These are phyloP conservation scores for Drosophila atroscutellata DNA, from an alignment of 2,888 invertebrate species.

Conservation along the genomic window DNA sequence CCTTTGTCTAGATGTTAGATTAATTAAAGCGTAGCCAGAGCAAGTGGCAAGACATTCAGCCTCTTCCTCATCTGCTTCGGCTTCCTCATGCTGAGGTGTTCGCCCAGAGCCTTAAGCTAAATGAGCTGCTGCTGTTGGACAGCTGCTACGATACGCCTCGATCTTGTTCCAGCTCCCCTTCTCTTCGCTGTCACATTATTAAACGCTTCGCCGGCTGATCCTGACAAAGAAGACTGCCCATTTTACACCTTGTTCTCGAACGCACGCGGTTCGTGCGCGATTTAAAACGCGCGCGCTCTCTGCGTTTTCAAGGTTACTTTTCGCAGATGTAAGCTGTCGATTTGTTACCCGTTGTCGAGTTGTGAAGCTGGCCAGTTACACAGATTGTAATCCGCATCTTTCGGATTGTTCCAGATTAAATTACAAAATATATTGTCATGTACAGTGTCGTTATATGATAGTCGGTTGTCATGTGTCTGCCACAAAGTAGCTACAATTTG, in stretches of 20 bases:
- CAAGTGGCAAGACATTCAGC: conserved; percentile 58
- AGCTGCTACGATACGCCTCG: conserved; percentile 39
- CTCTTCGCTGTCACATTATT: conserved; percentile 49
- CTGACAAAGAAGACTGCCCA: conserved; percentile 66
- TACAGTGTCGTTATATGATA: conserved; percentile 55
- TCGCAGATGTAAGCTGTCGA: conserved; percentile 53
- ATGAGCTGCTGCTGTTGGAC: conserved; percentile 33
- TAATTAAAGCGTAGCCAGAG: conserved; percentile 71
- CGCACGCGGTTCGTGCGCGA: conserved; percentile 52
- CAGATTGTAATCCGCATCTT: conserved; percentile 37
- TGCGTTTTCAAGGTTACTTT: conserved; percentile 55
- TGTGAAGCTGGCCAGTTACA: conserved; percentile 12
- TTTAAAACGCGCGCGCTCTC: conserved; percentile 47
- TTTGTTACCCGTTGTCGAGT: conserved; percentile 10
- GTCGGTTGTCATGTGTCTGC: conserved; percentile 22
- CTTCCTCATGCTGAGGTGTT: conserved; percentile 30
- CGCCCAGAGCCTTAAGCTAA: conserved; percentile 33
- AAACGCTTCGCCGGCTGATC: conserved; percentile 63
- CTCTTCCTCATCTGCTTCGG: neutral
- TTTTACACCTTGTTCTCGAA: conserved; percentile 68
- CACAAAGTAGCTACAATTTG: neutral
- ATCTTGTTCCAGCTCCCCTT: neutral
- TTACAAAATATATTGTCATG: conserved; percentile 77
- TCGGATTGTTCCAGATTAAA: conserved; percentile 62
- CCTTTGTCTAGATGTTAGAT: conserved; percentile 54